Percentiles rank a stretch among this genome's conserved stretches.
Evolutionary conservation across 2,888 invertebrate genomes (phyloP).

Genomic region (Pristionchus arcanus): DNA sequence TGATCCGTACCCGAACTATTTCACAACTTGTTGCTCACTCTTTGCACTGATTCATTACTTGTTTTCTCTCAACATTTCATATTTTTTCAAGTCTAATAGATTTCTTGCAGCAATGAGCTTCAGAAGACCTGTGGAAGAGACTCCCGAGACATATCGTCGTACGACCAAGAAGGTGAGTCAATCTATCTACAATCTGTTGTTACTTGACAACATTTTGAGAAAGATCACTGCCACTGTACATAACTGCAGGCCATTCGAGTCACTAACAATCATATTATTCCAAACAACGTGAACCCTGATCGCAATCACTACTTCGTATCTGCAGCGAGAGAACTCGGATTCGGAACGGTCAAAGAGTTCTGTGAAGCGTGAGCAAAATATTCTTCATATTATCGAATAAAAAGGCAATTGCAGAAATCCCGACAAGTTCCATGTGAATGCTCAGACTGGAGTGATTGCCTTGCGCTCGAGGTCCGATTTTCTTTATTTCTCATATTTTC

Average conservation of each 20-base stretch:
- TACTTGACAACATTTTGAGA: background rate
- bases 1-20: constrained; percentile 2
- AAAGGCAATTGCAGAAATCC: background rate
- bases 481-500: background rate
- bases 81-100: background rate
- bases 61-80: background rate
- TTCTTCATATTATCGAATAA: too few relatives aligned
- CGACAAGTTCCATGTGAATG: background rate
- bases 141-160: background rate
- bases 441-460: constrained; percentile 5
- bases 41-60: background rate
- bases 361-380: background rate
- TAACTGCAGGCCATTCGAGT: background rate
- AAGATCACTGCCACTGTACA: background rate
- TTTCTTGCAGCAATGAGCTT: constrained; percentile 1
- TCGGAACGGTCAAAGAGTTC: background rate
- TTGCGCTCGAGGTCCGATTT: background rate
- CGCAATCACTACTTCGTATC: background rate
- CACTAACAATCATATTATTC: background rate
- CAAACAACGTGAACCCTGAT: background rate
- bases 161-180: background rate
- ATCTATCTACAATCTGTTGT: background rate
- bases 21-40: constrained; percentile 11
- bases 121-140: background rate
- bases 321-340: background rate